phyloP scores from a whole-genome alignment of 2,797 vertebrate species.

The Pangasius sanitwongsei region DNA sequence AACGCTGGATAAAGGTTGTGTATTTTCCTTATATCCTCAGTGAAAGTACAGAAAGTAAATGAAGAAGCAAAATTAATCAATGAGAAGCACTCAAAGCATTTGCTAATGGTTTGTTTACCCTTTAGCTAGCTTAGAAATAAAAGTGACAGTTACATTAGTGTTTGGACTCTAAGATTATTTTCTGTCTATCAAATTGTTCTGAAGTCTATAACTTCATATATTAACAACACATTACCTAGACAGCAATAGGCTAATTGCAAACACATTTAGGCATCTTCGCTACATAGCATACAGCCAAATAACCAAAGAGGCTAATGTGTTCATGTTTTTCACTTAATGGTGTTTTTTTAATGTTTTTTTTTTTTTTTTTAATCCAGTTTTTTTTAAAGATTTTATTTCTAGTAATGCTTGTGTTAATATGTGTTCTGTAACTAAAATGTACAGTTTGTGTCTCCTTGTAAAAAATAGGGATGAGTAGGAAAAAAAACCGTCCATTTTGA shows the following conservation, averaged over 20 bases:
- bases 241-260: neutral
- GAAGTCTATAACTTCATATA: neutral
- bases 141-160: neutral
- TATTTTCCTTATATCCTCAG: neutral
- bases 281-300: neutral
- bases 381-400: neutral
- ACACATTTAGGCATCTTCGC: neutral
- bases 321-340: neutral
- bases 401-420: neutral
- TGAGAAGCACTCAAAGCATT: too few relatives aligned
- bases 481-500: neutral
- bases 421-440: neutral
- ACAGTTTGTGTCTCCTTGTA: neutral
- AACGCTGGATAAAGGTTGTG: neutral
- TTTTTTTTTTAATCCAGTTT: neutral
- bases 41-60: neutral
- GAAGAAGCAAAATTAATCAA: neutral
- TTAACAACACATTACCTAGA: neutral
- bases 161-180: neutral
- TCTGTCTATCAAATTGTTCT: neutral
- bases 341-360: neutral
- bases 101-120: neutral
- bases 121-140: neutral
- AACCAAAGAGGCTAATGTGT: too few relatives aligned
- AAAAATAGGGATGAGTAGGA: neutral